These are phyloP conservation scores for Streblospio benedicti DNA, from an alignment of 1,140 invertebrate genomes.

Conservation along the genomic window DNA sequence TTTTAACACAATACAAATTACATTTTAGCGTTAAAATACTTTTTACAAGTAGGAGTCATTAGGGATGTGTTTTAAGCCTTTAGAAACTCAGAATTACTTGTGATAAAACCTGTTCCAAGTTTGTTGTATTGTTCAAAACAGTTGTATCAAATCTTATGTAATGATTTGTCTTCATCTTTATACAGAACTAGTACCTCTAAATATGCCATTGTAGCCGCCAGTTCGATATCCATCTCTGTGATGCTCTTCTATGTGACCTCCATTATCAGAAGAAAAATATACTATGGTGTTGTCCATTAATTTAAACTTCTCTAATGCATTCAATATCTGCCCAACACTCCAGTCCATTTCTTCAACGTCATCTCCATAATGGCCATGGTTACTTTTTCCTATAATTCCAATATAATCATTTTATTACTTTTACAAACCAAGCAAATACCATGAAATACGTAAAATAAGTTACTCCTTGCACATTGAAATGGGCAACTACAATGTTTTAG, in stretches of 20 bases:
- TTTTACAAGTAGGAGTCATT: not conserved
- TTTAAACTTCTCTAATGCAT: slow-evolving; percentile 22
- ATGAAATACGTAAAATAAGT: too few relatives aligned
- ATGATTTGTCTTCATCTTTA: too few relatives aligned
- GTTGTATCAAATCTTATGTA: slow-evolving; percentile 15
- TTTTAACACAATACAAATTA: not conserved
- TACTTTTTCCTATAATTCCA: slow-evolving; percentile 22
- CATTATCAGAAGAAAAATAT: slow-evolving; percentile 49
- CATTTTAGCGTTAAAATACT: not conserved
- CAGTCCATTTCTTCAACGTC: slow-evolving; percentile 41
- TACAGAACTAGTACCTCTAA: too few relatives aligned
- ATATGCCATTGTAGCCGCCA: slow-evolving; percentile 47
- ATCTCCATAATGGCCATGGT: slow-evolving; percentile 45
- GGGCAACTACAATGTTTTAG: too few relatives aligned
- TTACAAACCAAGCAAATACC: too few relatives aligned
- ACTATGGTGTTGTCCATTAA: slow-evolving; percentile 42
- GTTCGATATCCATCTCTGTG: slow-evolving; percentile 30
- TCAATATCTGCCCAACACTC: slow-evolving; percentile 36
- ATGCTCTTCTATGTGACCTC: slow-evolving; percentile 43
- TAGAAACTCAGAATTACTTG: not conserved
- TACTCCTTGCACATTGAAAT: too few relatives aligned
- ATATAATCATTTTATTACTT: too few relatives aligned
- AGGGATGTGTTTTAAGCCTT: not conserved
- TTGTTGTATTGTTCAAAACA: not conserved
- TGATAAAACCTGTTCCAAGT: not conserved